Percentiles rank a stretch among this genome's conserved stretches.
phyloP scores from a whole-genome alignment of 2,113 vertebrate genomes.

The Gavialis gangeticus region DNA sequence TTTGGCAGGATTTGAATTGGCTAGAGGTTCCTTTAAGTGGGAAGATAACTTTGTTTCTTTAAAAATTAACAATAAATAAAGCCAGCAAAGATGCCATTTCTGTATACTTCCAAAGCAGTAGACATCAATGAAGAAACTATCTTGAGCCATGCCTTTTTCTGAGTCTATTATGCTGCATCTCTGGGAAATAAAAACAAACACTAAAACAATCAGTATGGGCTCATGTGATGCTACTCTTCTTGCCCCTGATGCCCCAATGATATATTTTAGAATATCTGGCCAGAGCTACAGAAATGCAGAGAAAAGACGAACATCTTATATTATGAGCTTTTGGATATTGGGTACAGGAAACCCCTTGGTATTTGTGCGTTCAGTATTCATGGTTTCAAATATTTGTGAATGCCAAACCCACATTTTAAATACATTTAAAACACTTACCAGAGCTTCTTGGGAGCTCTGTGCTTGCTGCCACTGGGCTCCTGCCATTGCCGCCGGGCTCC shows the following conservation, averaged over 20 bases:
- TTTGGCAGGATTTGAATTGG: accelerated
- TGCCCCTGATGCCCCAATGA: not conserved
- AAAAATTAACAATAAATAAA: not conserved
- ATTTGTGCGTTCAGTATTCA: no score
- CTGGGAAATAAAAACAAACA: not conserved
- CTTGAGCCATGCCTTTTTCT: not conserved
- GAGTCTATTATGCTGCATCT: not conserved
- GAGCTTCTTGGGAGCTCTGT: no score
- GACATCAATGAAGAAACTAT: not conserved
- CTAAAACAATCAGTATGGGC: not conserved
- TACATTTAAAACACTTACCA: no score
- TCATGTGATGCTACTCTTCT: not conserved
- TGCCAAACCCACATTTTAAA: no score
- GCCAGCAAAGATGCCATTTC: not conserved
- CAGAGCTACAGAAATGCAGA: constrained; percentile 3
- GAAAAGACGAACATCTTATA: constrained; percentile 43
- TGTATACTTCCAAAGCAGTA: not conserved
- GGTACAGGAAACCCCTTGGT: not conserved
- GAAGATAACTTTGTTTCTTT: not conserved
- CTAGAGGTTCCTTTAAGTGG: not conserved
- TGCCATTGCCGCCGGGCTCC: no score
- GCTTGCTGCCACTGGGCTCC: no score
- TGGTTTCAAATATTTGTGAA: no score
- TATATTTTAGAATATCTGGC: not conserved
- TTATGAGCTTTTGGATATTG: not conserved